Evolutionary conservation across 2,888 invertebrate species (phyloP).

Genomic region (Eumacrocentrus americanus): DNA sequence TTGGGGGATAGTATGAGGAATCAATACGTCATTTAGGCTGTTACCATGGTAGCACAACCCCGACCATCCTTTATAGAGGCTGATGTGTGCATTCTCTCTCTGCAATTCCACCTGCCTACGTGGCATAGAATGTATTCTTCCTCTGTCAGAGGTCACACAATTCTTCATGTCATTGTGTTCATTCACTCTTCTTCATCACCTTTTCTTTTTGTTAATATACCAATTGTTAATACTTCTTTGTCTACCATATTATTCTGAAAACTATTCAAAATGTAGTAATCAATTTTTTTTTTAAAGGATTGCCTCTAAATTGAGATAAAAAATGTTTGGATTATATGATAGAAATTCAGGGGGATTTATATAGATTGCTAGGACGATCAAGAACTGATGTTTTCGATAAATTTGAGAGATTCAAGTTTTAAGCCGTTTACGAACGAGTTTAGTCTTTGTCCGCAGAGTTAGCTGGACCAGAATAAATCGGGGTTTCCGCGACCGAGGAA

Average conservation of each 20-base stretch:
- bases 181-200: constrained; percentile 3
- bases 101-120: constrained; percentile 18
- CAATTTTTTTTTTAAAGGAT: no score
- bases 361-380: not conserved
- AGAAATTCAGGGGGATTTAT: not conserved
- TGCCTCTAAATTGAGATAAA: no score
- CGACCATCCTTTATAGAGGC: constrained; percentile 24
- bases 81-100: constrained; percentile 11
- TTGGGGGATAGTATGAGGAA: constrained; percentile 36
- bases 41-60: constrained; percentile 44
- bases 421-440: constrained; percentile 15
- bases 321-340: not conserved
- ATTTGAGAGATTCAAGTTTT: constrained; percentile 10
- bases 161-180: constrained; percentile 2
- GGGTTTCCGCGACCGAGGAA: constrained; percentile 7
- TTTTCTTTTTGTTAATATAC: no score
- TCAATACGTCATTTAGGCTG: constrained; percentile 48
- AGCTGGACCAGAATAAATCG: constrained; percentile 15
- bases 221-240: no score
- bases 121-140: not conserved
- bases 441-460: constrained; percentile 4
- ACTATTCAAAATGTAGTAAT: no score
- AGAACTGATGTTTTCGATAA: not conserved
- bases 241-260: no score
- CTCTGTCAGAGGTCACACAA: not conserved